Evolutionary conservation across 2,113 vertebrate genomes (phyloP), one percentile per base, ranked within the genome.

Genomic region (Phrynosoma platyrhinos): DNA sequence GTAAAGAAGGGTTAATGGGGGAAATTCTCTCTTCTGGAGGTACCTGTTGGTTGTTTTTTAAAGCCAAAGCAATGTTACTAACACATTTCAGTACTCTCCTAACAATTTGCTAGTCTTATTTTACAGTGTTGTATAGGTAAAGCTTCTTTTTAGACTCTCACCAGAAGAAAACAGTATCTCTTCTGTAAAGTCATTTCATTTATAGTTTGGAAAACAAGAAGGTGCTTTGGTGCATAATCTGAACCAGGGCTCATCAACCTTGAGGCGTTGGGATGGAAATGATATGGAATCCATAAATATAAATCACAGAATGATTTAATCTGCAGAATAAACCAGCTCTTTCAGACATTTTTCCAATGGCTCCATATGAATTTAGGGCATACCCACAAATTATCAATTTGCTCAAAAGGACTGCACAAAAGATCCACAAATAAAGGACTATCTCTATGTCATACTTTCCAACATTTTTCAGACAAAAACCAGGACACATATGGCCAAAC

Each of bases 251-350:
- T 75, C n/a, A 58, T 36, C n/a, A 84, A 1, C n/a, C 13, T 21
- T 36, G 82, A 30, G 6, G 47, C 6, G 9, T 32, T 36, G n/a
- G 27, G 55, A 58, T 76, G 74, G 40, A n/a, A 76, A 76, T 76
- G 74, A 76, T 76, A 42, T 42, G 74, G 74, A 62, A 25, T 82
- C 62, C 32, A 16, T 68, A 66, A 82, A 82, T 82, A 82, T 66
- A 82, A 82, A 82, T 82, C 80, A 30, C 25, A 30, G 62, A 68
- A 68, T 68, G 80, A 9, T 82, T 68, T 82, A 64, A 81, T 81
- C 55, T 64, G 79, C 79, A 23, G 55, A 81, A 81, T 62, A 53
- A 80, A 47, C 53, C 52, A 66, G 80, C 32, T n/a, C 2, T 68
- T 64, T 42, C 36, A 68, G 21, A 16, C 32, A 21, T 68, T 25